Base-by-base conservation (phyloP, 2,797 vertebrate genomes). In the Hyperoplus immaculatus region DNA sequence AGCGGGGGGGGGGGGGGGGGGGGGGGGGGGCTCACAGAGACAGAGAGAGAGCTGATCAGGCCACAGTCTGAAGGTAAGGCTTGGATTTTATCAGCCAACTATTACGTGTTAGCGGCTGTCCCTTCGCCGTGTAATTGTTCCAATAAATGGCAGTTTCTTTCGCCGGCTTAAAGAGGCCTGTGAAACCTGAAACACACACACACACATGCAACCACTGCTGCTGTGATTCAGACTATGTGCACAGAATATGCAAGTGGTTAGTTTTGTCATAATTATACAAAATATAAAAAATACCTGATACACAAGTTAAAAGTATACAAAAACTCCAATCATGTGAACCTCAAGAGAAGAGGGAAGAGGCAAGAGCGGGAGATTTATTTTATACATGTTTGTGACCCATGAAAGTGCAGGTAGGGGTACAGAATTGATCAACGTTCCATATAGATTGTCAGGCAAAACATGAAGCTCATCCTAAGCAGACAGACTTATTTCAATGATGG, bases 141-240 rank as follows among this genome's bases (percentile, higher is more conserved):
- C 3, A 43, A 82, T 81, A 80, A 81, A 80, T 71, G 75, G 75
- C 55, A 61, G 14, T 38, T 75, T 58, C 61, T 46, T 50, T n/a
- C 29, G 29, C 21, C 2, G 4, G 46, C 38, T 87, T 81, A 39
- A 72, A 55, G 43, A 36, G 50, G 5, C 7, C 1, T 14, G 15
- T 61, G 66, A 64, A 69, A 63, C 53, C 68, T 67, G 21, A 67
- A 63, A 67, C 38, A 54, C 53, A 29, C 29, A 11, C 53, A 74
- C 65, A 75, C 56, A 65, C 29, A 72, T n/a, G 56, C 67, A 62
- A 64, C 53, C 67, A 57, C 66, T 38, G 39, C 55, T 55, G n/a
- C 42, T 60, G 15, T 83, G 69, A 79, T 69, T 62, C 66, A 73
- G 50, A 16, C 51, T 58, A 71, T 75, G 47, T 69, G 67, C 39